Conservation (phyloP, 2,797 vertebrate species). For the Notoglanidium macrostoma region DNA sequence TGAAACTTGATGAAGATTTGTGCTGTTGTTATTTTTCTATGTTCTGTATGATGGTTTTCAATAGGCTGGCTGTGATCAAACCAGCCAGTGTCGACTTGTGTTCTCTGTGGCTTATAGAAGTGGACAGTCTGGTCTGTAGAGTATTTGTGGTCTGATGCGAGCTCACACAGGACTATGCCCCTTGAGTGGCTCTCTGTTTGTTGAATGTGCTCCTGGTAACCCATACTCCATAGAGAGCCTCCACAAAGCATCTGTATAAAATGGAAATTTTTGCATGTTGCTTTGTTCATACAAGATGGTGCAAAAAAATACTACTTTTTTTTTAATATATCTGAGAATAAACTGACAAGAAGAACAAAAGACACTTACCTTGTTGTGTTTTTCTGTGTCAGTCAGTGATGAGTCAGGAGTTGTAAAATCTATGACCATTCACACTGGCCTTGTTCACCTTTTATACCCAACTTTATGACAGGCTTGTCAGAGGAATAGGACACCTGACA, state of each 20-base stretch:
- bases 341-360: neutral
- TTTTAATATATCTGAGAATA: neutral
- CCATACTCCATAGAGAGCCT: slow-evolving; percentile 19
- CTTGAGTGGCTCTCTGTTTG: neutral
- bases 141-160: neutral
- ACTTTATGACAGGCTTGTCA: neutral
- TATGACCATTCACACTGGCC: neutral
- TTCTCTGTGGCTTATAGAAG: neutral
- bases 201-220: neutral
- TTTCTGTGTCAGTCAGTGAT: neutral
- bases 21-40: neutral
- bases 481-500: neutral
- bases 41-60: neutral
- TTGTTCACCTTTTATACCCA: neutral
- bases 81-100: neutral
- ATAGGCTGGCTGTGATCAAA: no score
- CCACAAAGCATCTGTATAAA: slow-evolving; percentile 53
- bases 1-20: neutral
- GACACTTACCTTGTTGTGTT: neutral
- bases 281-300: neutral
- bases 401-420: neutral
- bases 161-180: slow-evolving; percentile 10
- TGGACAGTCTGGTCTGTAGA: neutral
- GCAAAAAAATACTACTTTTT: neutral
- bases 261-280: fast-evolving